phyloP scores from a whole-genome alignment of 1,140 invertebrate species.

The Tetramorium parvispinum region DNA sequence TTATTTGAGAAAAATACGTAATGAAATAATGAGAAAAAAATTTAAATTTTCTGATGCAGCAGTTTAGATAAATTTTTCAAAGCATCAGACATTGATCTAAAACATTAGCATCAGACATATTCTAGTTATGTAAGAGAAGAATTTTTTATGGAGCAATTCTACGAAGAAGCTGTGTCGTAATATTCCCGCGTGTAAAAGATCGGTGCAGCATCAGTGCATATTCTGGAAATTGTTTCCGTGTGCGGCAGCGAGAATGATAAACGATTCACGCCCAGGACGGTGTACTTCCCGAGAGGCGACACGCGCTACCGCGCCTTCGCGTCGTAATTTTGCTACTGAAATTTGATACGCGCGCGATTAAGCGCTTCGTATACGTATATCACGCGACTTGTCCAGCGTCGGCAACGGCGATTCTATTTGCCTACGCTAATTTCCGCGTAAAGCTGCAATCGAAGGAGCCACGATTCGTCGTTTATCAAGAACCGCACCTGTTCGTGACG shows the following conservation, averaged over 20 bases:
- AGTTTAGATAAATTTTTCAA: neutral
- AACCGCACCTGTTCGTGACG: conserved; percentile 71
- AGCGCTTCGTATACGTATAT: neutral
- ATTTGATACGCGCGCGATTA: conserved; percentile 59
- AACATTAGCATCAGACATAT: neutral
- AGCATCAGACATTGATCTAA: neutral
- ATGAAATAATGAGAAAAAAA: no score
- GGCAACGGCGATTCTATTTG: conserved; percentile 13
- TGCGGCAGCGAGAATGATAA: conserved; percentile 21
- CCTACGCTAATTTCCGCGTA: conserved; percentile 54
- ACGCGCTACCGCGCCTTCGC: conserved; percentile 2
- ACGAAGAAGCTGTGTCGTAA: conserved; percentile 1
- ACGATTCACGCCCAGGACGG: conserved; percentile 26
- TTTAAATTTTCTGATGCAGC: neutral
- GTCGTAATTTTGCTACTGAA: conserved; percentile 43
- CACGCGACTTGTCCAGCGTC: neutral
- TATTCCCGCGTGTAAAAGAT: neutral
- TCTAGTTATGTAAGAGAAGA: neutral
- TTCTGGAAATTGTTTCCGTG: conserved; percentile 29
- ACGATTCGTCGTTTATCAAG: conserved; percentile 66
- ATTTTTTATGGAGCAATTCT: neutral
- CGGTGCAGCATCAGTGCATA: neutral
- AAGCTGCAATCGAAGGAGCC: conserved; percentile 37
- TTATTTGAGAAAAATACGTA: no score
- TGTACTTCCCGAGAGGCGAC: neutral